Percentiles rank a stretch among this genome's conserved stretches.
Conservation (phyloP, 2,888 invertebrate species). For the Lepidochrysops patricia region DNA sequence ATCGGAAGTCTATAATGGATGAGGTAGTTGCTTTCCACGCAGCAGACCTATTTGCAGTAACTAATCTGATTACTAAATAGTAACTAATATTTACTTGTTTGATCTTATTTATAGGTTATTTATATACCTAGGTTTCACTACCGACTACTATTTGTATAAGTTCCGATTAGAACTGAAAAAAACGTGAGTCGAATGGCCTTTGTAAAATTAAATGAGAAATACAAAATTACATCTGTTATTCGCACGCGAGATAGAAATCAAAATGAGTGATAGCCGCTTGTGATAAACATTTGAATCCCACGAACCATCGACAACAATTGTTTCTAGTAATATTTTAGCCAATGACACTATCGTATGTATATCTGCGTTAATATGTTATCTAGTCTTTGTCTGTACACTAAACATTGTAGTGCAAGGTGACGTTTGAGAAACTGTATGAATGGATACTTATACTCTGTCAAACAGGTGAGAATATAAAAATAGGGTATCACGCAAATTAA, state of each 20-base stretch:
- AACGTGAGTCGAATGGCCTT: too few relatives aligned
- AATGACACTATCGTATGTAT: neutral
- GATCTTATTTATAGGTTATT: too few relatives aligned
- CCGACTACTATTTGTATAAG: too few relatives aligned
- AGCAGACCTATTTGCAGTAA: too few relatives aligned
- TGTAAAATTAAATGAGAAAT: neutral
- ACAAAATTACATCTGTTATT: neutral
- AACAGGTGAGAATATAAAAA: neutral
- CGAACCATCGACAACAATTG: neutral
- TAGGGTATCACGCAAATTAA: neutral
- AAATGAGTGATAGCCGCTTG: neutral
- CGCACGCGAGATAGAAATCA: neutral
- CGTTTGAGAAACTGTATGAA: neutral
- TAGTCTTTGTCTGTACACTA: neutral
- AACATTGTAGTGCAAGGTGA: neutral
- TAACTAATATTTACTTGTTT: too few relatives aligned
- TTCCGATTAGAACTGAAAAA: too few relatives aligned
- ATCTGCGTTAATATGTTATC: neutral
- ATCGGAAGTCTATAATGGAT: too few relatives aligned
- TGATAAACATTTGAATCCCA: neutral
- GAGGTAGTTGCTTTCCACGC: too few relatives aligned
- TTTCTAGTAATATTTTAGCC: neutral
- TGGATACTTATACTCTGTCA: neutral
- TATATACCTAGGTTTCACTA: too few relatives aligned
- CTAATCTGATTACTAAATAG: too few relatives aligned